phyloP scores from a whole-genome alignment of 2,888 invertebrate species.

The Campoplex nolae region DNA sequence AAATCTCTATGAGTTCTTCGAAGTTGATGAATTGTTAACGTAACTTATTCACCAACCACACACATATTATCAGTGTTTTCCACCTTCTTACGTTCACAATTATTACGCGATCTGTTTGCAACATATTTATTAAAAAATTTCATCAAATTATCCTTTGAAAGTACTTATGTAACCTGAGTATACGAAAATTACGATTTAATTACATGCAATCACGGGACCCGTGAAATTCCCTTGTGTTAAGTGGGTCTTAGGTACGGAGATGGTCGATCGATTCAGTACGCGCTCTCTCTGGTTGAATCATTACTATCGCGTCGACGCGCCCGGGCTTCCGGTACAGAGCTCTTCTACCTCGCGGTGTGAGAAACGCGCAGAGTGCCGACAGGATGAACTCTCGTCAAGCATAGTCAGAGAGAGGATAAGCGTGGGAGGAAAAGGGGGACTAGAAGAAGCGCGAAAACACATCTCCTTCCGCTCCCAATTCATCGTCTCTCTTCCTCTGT shows the following conservation, averaged over 20 bases:
- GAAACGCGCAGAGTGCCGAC: slow-evolving; percentile 56
- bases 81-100: background rate
- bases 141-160: background rate
- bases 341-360: slow-evolving; percentile 38
- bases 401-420: slow-evolving; percentile 25
- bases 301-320: slow-evolving; percentile 68
- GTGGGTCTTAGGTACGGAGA: slow-evolving; percentile 32
- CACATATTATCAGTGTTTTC: background rate
- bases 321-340: slow-evolving; percentile 46
- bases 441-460: slow-evolving; percentile 34
- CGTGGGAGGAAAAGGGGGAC: background rate
- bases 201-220: slow-evolving; percentile 19
- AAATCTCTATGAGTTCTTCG: background rate
- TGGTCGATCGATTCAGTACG: slow-evolving; percentile 67
- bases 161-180: background rate
- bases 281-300: slow-evolving; percentile 64
- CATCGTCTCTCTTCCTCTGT: slow-evolving; percentile 28
- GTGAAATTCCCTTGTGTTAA: slow-evolving; percentile 22
- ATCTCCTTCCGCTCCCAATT: slow-evolving; percentile 31
- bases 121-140: background rate
- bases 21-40: too few relatives aligned
- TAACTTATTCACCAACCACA: too few relatives aligned
- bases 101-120: background rate
- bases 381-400: slow-evolving; percentile 58
- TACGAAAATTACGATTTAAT: background rate